Percentiles rank a stretch among this genome's conserved stretches.
Evolutionary conservation across 2,113 vertebrate genomes (phyloP).

Genomic region (Pionites leucogaster): DNA sequence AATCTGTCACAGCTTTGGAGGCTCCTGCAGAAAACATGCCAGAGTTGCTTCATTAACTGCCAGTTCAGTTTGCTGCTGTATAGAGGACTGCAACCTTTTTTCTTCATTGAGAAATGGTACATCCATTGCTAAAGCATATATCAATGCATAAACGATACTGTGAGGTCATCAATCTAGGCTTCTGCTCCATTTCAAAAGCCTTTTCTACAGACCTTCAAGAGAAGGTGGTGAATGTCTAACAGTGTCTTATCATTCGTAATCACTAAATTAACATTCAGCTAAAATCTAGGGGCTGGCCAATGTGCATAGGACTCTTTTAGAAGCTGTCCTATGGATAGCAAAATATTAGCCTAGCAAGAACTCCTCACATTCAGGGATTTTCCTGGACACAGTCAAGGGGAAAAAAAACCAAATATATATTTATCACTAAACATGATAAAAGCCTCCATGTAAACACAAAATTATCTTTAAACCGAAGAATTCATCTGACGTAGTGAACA

Average conservation of each 20-base stretch:
- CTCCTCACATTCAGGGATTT: background rate
- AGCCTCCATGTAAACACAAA: background rate
- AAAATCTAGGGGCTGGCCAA: background rate
- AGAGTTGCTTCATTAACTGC: background rate
- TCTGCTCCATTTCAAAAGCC: background rate
- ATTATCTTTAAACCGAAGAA: background rate
- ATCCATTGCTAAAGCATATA: background rate
- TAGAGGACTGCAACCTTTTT: background rate
- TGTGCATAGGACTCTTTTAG: background rate
- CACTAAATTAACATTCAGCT: background rate
- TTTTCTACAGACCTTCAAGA: background rate
- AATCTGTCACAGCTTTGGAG: background rate
- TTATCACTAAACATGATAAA: background rate
- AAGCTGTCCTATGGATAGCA: background rate
- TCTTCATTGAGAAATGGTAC: background rate
- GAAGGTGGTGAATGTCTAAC: background rate
- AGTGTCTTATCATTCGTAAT: background rate
- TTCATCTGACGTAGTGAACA: background rate
- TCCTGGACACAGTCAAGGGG: background rate
- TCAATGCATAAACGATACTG: background rate
- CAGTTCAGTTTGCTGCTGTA: background rate
- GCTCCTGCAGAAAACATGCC: background rate
- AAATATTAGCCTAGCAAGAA: background rate
- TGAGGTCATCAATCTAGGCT: background rate
- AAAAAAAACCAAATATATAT: background rate